Evolutionary conservation across 1,140 invertebrate species (phyloP), one percentile per base, ranked within the genome.

Genomic region (Drosophila lacteicornis): DNA sequence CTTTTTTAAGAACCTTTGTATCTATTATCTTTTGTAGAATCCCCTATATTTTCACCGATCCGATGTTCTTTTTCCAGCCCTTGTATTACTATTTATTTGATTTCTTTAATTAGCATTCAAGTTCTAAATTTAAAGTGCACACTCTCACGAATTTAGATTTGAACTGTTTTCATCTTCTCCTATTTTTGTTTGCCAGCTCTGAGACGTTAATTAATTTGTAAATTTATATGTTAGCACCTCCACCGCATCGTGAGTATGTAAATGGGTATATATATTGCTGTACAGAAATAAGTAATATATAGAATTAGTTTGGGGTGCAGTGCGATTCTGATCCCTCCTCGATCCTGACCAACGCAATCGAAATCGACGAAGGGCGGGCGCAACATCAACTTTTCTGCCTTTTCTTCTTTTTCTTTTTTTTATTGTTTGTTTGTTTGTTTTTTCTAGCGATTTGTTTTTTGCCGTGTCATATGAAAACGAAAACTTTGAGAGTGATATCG

Each of bases 271-370:
- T 13, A 62, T 22, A 61, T 51, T 6, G 30, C 30, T 33, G 30
- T 33, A 33, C 30, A 2, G 30, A 33, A 30, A 33, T 9, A 33
- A 33, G 30, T 33, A 33, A 33, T 33, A 9, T 36, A 53, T 36
- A 11, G 43, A 30, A 67, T 19, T 33, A 36, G 12, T 68, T 46
- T 2, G 9, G 11, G 9, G 9, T 46, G 17, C 11, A 12, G 15
- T n/a, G n/a, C 53, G 45, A 17, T 40, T 66, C 36, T 27, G 40
- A 45, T 51, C 45, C 45, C 30, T 58, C 30, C 13, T 22, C 36
- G 50, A 58, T 77, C 75, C 75, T 78, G 75, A 78, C 75, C 75
- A 56, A 77, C 75, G 65, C 75, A 78, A 78, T 62, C 46, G 51
- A 77, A 77, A 62, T 56, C 42, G 27, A 1, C 51, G 42, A 68